phyloP scores from a whole-genome alignment of 2,113 vertebrate genomes.

The Rhinolophus sinicus region DNA sequence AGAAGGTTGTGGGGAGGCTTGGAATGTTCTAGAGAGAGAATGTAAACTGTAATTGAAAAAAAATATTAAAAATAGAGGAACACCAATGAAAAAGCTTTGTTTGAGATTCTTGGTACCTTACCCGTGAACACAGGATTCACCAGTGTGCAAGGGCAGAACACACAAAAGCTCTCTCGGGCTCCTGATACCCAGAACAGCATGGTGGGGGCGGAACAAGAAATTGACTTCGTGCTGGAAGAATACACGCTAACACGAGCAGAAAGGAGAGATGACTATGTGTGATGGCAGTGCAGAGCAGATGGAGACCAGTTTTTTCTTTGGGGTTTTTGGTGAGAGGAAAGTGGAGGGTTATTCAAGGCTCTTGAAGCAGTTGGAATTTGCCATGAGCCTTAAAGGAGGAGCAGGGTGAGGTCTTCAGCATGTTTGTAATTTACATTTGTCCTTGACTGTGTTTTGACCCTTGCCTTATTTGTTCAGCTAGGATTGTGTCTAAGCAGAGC shows the following conservation, averaged over 20 bases:
- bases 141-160: not conserved
- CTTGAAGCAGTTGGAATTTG: not conserved
- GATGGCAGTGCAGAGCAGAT: not conserved
- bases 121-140: not conserved
- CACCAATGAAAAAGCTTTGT: not conserved
- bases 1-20: not conserved
- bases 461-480: constrained; percentile 91
- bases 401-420: not conserved
- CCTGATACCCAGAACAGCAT: not conserved
- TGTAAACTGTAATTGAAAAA: not conserved
- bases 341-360: not conserved
- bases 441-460: constrained; percentile 77
- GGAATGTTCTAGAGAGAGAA: not conserved
- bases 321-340: not conserved
- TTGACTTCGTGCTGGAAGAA: not conserved
- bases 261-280: not conserved
- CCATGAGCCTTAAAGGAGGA: not conserved
- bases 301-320: not conserved
- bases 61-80: not conserved
- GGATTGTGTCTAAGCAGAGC: constrained; percentile 98
- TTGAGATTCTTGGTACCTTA: not conserved
- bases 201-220: not conserved
- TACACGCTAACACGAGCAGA: not conserved
- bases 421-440: not conserved
- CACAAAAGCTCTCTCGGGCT: not conserved